phyloP scores from a whole-genome alignment of 2,113 vertebrate genomes.

The Isichthys henryi region DNA sequence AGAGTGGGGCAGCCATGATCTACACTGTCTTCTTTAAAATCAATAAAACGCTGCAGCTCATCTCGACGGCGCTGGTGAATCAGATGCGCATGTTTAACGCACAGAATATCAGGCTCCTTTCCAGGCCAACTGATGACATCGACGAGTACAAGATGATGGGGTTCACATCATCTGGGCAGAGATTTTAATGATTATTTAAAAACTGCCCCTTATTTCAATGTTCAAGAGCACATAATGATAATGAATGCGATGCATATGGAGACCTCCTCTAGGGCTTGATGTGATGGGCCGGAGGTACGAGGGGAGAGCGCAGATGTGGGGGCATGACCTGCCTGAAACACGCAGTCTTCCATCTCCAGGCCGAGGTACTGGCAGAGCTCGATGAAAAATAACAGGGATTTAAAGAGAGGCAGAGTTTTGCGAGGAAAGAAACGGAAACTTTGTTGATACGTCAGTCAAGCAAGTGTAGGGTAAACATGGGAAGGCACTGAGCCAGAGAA shows the following conservation, averaged over 20 bases:
- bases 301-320: too few species aligned
- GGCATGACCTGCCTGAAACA: background rate
- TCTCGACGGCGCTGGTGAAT: background rate
- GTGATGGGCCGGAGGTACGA: background rate
- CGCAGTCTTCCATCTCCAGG: background rate
- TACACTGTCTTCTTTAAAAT: background rate
- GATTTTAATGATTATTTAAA: background rate
- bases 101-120: background rate
- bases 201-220: background rate
- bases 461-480: background rate
- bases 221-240: constrained; percentile 17
- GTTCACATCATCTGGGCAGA: background rate
- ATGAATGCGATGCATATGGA: constrained; percentile 14
- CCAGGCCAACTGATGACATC: background rate
- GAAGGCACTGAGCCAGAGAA: background rate
- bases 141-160: background rate
- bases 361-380: background rate
- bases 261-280: background rate
- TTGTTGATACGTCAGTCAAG: background rate
- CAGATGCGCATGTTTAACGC: background rate
- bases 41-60: background rate
- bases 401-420: background rate
- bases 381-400: background rate
- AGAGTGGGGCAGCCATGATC: background rate
- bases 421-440: background rate